These are phyloP conservation scores for Lepidostoma basale DNA, from an alignment of 1,140 invertebrate genomes.

Conservation along the genomic window DNA sequence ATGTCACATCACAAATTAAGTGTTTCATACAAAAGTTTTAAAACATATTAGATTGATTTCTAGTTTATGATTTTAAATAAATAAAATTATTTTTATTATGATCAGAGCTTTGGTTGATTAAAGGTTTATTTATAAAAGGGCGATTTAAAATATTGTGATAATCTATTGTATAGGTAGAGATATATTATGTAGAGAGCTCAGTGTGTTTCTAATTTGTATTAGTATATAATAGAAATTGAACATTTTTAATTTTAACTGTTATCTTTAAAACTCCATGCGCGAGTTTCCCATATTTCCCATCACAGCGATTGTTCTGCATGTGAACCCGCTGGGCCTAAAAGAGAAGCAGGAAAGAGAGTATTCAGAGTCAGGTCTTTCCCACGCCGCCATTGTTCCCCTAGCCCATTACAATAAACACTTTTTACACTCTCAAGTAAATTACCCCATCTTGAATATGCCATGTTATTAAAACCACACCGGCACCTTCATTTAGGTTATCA, in stretches of 20 bases:
- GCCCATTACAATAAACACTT: slow-evolving; percentile 19
- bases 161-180: no score
- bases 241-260: not conserved
- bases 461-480: slow-evolving; percentile 11
- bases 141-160: no score
- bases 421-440: slow-evolving; percentile 21
- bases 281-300: slow-evolving; percentile 24
- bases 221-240: no score
- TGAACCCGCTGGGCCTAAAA: slow-evolving; percentile 1
- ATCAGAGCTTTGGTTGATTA: not conserved
- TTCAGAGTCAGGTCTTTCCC: slow-evolving; percentile 18
- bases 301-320: slow-evolving; percentile 11
- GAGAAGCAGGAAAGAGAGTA: slow-evolving; percentile 13
- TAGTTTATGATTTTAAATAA: no score
- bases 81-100: not conserved
- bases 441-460: not conserved
- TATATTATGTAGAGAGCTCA: no score
- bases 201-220: no score
- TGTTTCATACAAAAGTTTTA: no score
- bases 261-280: not conserved
- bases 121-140: no score
- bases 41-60: no score
- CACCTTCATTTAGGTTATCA: slow-evolving; percentile 7
- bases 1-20: no score
- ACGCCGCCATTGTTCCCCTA: slow-evolving; percentile 5